Evolutionary conservation across 2,113 vertebrate species (phyloP).

Genomic region (Thomomys bottae): DNA sequence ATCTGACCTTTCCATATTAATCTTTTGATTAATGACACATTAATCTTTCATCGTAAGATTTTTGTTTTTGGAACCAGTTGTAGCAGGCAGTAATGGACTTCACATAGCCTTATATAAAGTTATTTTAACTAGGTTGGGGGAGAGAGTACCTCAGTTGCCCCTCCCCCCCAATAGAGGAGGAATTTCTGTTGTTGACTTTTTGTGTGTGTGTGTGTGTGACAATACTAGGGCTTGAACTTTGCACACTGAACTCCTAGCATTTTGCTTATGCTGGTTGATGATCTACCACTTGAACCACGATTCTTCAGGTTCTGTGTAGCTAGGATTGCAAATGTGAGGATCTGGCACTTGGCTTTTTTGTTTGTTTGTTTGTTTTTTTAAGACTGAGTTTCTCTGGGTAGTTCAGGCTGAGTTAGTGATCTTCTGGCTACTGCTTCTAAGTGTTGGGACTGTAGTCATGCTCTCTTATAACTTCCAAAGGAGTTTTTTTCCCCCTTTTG

Average conservation of each 20-base stretch:
- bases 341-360: no score
- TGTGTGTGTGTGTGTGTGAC: no score
- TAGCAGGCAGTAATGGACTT: neutral
- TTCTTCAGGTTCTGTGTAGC: no score
- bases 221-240: no score
- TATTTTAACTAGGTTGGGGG: neutral
- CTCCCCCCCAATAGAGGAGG: constrained; percentile 27
- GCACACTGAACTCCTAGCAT: no score
- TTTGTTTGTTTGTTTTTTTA: neutral
- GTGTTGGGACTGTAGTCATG: neutral
- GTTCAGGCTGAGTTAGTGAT: neutral
- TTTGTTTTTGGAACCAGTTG: neutral
- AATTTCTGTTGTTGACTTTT: neutral
- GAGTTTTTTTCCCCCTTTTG: neutral
- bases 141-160: constrained; percentile 19
- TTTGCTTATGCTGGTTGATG: no score
- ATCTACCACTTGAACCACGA: no score
- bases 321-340: no score
- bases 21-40: neutral
- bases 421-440: neutral
- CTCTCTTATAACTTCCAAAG: neutral
- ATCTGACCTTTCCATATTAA: constrained; percentile 52
- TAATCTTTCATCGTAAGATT: neutral
- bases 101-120: constrained; percentile 40
- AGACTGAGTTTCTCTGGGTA: neutral